Percentiles rank a stretch among this genome's conserved stretches.
Evolutionary conservation across 2,113 vertebrate genomes (phyloP).

Genomic region (Equus quagga): DNA sequence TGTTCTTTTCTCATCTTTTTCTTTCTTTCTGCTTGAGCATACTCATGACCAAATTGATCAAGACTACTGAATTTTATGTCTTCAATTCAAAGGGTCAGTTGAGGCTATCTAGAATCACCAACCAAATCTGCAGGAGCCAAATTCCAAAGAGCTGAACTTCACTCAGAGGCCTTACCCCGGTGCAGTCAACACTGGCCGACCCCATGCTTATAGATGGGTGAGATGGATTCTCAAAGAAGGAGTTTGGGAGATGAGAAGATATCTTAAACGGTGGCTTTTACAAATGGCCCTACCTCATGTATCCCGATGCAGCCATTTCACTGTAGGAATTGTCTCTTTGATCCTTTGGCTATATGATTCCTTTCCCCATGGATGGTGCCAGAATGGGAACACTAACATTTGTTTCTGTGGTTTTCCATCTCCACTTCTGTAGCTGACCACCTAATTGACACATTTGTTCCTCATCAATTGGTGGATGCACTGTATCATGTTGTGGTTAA

Average conservation of each 20-base stretch:
- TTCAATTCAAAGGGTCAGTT: background rate
- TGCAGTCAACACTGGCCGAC: background rate
- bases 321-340: background rate
- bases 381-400: background rate
- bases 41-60: background rate
- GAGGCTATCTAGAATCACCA: background rate
- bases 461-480: background rate
- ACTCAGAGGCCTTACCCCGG: background rate
- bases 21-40: background rate
- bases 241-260: background rate
- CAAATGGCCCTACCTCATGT: background rate
- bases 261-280: background rate
- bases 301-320: background rate
- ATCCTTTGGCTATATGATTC: background rate
- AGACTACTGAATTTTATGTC: background rate
- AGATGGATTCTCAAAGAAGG: background rate
- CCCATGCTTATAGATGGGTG: background rate
- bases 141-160: background rate
- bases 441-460: background rate
- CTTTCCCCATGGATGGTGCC: background rate
- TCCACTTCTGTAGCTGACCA: background rate
- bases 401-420: background rate
- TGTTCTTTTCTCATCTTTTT: background rate
- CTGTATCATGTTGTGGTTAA: background rate
- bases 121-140: background rate